A percentile compares a stretch with the other conserved stretches of the same genome.
Evolutionary conservation across 92 coral and sea anemone species (phyloP).

Genomic region (Bergia puertoricense): DNA sequence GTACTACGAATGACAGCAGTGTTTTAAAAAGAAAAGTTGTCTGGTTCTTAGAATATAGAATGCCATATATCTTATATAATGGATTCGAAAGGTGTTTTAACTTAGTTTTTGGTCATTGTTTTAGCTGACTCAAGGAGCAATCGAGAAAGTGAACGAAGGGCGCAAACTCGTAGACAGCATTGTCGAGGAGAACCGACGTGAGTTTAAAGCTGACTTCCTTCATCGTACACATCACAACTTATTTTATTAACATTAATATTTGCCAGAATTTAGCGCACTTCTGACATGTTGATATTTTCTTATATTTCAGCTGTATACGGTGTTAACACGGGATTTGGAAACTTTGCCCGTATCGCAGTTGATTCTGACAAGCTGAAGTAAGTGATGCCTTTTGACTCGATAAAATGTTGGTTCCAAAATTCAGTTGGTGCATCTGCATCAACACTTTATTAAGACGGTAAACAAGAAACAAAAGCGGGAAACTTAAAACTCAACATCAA

Average conservation of each 20-base stretch:
- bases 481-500: too few relatives aligned
- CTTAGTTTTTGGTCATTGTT: not conserved
- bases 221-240: not conserved
- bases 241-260: not conserved
- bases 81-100: too few relatives aligned
- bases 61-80: not conserved
- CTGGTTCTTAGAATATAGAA: not conserved
- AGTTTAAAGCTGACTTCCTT: not conserved
- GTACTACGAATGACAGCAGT: not conserved
- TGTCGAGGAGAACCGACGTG: constrained; percentile 38
- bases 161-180: constrained; percentile 30
- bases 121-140: constrained; percentile 17
- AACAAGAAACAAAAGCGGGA: too few relatives aligned
- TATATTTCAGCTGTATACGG: constrained; percentile 30
- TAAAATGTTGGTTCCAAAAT: not conserved
- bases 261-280: not conserved
- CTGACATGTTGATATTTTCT: not conserved
- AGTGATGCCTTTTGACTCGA: not conserved
- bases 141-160: constrained; percentile 34
- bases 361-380: constrained; percentile 40
- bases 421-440: not conserved
- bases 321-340: constrained; percentile 36
- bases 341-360: constrained; percentile 42
- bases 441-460: too few relatives aligned
- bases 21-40: not conserved